Conservation (phyloP, 2,888 invertebrate species). For the Cheilosia grossa region DNA sequence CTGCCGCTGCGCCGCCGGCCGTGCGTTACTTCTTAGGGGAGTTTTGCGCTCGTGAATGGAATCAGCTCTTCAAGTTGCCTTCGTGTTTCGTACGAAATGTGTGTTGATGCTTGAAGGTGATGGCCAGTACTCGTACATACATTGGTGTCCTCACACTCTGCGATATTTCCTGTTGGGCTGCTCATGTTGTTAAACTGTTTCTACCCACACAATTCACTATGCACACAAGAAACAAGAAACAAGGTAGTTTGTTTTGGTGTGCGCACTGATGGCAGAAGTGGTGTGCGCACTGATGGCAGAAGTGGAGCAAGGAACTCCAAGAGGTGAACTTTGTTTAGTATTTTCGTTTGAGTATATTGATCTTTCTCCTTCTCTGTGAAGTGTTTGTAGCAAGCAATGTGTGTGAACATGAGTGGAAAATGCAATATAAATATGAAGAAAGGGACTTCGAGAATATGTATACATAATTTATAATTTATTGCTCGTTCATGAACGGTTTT, state of each 20-base stretch:
- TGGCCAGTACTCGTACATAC: constrained; percentile 53
- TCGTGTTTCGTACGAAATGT: constrained; percentile 47
- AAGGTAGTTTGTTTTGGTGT: constrained; percentile 32
- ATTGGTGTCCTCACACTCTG: constrained; percentile 42
- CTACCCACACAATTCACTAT: constrained; percentile 54
- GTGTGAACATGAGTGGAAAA: background rate
- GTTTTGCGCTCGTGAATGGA: constrained; percentile 64
- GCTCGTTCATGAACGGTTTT: too few relatives aligned
- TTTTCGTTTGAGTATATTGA: constrained; percentile 63
- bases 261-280: constrained; percentile 50
- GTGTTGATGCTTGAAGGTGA: constrained; percentile 62
- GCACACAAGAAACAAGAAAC: background rate
- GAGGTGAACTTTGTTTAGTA: constrained; percentile 66
- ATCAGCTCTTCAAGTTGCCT: constrained; percentile 43
- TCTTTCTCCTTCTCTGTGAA: constrained; percentile 22
- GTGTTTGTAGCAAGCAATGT: constrained; percentile 1
- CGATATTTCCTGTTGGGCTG: constrained; percentile 49
- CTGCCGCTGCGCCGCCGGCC: constrained; percentile 1
- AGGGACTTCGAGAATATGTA: too few relatives aligned
- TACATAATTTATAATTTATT: too few relatives aligned
- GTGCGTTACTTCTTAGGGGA: constrained; percentile 34
- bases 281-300: constrained; percentile 47
- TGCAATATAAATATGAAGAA: background rate
- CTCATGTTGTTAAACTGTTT: constrained; percentile 32
- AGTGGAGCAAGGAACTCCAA: constrained; percentile 69